Evolutionary conservation across 2,888 invertebrate genomes (phyloP), one percentile per base, ranked within the genome.

Genomic region (Cheilosia vulpina): DNA sequence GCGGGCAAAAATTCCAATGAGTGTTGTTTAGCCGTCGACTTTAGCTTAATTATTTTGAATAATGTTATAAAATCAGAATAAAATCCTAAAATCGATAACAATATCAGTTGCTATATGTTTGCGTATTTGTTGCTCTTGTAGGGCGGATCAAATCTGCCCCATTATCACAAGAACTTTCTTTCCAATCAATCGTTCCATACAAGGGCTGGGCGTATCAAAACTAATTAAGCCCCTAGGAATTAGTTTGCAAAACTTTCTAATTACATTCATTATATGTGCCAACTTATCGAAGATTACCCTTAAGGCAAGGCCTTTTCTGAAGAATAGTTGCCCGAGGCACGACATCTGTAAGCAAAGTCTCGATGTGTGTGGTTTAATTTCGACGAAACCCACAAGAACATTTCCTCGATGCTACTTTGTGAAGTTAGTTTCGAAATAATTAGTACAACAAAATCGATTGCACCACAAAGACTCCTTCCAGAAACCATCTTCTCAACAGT

Each of bases 231-330:
- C 19, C 11, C 13, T 21, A 62, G 19, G 17, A 73, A 80, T 80
- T 80, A 60, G 66, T 73, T 73, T 15, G 65, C 13, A 19, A 38
- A 73, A 73, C 73, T 80, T 80, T 79, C 66, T 73, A 63, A 73
- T 80, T 47, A 73, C 60, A 15, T 38, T 52, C 66, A 31, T 27
- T 79, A 47, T 66, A 47, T 55, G 80, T 80, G 80, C 53, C 31
- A 38, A 62, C 38, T 24, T 53, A 50, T 53, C 43, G 43, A 60
- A 13, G 27, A 60, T 43, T 45, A 47, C 52, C 13, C 11, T 17
- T n/a, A 19, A 31, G 53, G 45, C 34, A 17, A 34, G 24, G 34
- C 2, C 13, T 9, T n/a, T 47, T 4, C 31, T 17, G 11, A 43
- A 31, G 13, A 43, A n/a, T 6, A 53, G n/a, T 17, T 24, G 5